phyloP scores from a whole-genome alignment of 1,140 invertebrate genomes.

The Bombus superbus region DNA sequence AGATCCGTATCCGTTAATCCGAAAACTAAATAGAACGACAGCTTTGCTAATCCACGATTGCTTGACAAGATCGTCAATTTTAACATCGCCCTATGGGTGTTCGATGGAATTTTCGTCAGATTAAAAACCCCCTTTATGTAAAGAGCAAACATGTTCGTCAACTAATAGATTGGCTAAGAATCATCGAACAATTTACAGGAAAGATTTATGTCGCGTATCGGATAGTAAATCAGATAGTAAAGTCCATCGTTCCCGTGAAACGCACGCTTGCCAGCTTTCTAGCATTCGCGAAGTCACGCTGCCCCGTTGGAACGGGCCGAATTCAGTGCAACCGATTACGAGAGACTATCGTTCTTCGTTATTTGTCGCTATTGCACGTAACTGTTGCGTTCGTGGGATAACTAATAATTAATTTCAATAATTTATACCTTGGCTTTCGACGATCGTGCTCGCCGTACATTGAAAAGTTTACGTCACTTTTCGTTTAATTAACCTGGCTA shows the following conservation, averaged over 20 bases:
- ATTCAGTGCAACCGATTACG: constrained; percentile 35
- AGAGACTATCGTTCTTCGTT: constrained; percentile 37
- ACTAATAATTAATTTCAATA: constrained; percentile 31
- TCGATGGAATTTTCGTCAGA: neutral
- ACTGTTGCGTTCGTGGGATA: constrained; percentile 40
- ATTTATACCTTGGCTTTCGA: neutral
- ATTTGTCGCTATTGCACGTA: constrained; percentile 19
- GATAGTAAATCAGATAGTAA: constrained; percentile 1
- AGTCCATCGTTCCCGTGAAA: constrained; percentile 17
- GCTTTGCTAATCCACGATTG: neutral
- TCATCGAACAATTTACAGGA: neutral
- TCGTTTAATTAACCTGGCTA: neutral
- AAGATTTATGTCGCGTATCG: constrained; percentile 21
- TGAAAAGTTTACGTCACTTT: constrained; percentile 1
- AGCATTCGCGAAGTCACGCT: neutral
- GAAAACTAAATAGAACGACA: neutral
- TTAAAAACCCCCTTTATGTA: neutral
- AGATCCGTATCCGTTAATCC: neutral
- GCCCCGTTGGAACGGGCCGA: neutral
- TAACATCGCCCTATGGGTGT: neutral
- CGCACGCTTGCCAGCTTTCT: constrained; percentile 10
- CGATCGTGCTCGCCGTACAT: neutral
- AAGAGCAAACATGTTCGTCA: too few species aligned
- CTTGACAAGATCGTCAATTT: neutral
- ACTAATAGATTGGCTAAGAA: neutral